Evolutionary conservation across 2,113 vertebrate genomes (phyloP).

Genomic region (Daboia siamensis): DNA sequence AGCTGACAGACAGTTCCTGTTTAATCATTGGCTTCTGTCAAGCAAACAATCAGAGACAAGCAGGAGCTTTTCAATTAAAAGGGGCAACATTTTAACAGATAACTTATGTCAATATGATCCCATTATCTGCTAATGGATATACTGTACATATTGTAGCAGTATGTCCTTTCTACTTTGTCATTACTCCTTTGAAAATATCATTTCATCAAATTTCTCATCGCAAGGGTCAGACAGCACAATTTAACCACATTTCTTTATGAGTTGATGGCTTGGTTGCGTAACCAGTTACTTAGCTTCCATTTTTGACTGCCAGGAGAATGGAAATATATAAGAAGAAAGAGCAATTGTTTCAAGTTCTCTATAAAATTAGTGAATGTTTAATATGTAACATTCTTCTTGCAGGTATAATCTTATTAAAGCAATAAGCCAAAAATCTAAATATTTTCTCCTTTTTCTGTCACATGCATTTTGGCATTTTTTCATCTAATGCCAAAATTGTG

Average conservation of each 20-base stretch:
- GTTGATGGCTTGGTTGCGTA: background rate
- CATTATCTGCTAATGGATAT: background rate
- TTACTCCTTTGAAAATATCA: background rate
- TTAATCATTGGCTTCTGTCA: background rate
- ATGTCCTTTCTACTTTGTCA: background rate
- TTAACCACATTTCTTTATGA: background rate
- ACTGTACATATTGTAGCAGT: background rate
- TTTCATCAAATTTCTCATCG: background rate
- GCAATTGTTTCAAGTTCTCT: background rate
- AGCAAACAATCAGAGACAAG: background rate
- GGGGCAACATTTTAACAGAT: background rate
- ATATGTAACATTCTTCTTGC: background rate
- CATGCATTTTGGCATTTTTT: background rate
- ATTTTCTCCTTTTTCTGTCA: background rate
- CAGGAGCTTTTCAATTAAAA: background rate
- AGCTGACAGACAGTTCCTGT: background rate
- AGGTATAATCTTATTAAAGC: background rate
- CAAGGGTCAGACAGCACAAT: background rate
- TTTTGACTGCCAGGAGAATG: background rate
- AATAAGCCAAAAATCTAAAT: background rate
- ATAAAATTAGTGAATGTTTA: background rate
- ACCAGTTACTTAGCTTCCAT: no score
- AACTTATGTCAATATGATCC: background rate
- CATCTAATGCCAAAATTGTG: background rate
- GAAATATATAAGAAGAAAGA: background rate